These are phyloP conservation scores for Muscina levida DNA, from an alignment of 2,888 invertebrate genomes.

Conservation along the genomic window DNA sequence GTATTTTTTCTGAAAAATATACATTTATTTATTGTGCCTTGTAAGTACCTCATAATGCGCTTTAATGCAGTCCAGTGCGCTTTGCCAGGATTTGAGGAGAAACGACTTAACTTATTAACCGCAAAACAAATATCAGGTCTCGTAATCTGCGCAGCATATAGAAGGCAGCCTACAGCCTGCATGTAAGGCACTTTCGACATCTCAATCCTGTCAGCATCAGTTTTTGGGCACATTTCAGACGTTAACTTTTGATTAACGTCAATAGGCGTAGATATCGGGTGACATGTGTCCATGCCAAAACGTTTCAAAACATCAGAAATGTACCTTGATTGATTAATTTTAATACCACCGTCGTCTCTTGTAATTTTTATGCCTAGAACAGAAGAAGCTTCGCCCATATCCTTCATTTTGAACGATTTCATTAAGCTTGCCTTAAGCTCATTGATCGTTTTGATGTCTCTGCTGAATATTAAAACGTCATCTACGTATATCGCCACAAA, in stretches of 20 bases:
- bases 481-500: slow-evolving; percentile 58
- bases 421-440: no score
- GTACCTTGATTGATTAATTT: slow-evolving; percentile 61
- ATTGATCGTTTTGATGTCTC: no score
- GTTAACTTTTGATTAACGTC: slow-evolving; percentile 49
- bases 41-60: slow-evolving; percentile 62
- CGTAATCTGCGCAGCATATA: slow-evolving; percentile 50
- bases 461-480: slow-evolving; percentile 59
- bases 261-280: slow-evolving; percentile 54
- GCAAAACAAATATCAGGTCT: slow-evolving; percentile 43
- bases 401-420: slow-evolving; percentile 52
- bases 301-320: slow-evolving; percentile 38
- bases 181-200: slow-evolving; percentile 52
- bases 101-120: slow-evolving; percentile 46
- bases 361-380: slow-evolving; percentile 43
- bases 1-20: neutral
- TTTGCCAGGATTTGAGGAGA: slow-evolving; percentile 50
- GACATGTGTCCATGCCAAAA: slow-evolving; percentile 40
- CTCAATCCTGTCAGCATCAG: neutral
- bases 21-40: slow-evolving; percentile 46
- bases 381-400: slow-evolving; percentile 46
- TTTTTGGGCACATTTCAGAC: slow-evolving; percentile 55
- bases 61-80: slow-evolving; percentile 52
- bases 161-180: slow-evolving; percentile 55
- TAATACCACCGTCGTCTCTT: slow-evolving; percentile 18